Base-by-base conservation (phyloP, 2,888 invertebrate species). In the Venusia cambrica region DNA sequence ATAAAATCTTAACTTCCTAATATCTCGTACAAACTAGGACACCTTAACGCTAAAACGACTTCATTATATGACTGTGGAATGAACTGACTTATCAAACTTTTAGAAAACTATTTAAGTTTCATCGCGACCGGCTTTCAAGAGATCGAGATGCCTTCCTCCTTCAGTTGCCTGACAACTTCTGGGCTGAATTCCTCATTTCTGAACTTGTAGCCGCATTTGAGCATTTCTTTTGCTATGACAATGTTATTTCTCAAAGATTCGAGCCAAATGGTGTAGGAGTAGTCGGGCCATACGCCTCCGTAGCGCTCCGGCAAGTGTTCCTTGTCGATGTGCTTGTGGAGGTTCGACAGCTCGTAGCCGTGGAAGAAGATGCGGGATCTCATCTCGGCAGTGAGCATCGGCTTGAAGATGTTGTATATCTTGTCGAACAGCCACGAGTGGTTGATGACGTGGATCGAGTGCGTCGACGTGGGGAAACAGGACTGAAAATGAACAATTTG, bases 381-480 rank as follows among this genome's bases (percentile, higher is more conserved):
- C 93, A 94, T 94, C 13, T 85, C 65, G 1, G 90, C 73, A 58
- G 90, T 92, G 10, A 95, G 75, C 10, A 95, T 81, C 0, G 95
- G 94, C 55, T 93, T 94, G 72, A 95, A 94, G 7, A 94, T 90
- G 46, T 90, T 91, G 69, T 92, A 94, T 28, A 93, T 91, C 45
- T 92, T 91, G 68, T 94, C 94, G 64, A 95, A 94, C 3, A 93
- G 73, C 94, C 94, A 94, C 1, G 94, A 93, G 63, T 95, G 93
- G 67, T 94, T 92, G 15, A 95, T 89, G 28, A 95, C 89, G 73
- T 95, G 95, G 34, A 95, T 90, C 0, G 93, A 92, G 46, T 92
- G 81, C 0, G 92, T 92, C 28, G 90, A 90, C 59, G 93, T 88
- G 0, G 94, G 94, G 66, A 93, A 93, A 31, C 92, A 90, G 0